phyloP scores from a whole-genome alignment of 2,113 vertebrate genomes.

The Tonatia bakeri region DNA sequence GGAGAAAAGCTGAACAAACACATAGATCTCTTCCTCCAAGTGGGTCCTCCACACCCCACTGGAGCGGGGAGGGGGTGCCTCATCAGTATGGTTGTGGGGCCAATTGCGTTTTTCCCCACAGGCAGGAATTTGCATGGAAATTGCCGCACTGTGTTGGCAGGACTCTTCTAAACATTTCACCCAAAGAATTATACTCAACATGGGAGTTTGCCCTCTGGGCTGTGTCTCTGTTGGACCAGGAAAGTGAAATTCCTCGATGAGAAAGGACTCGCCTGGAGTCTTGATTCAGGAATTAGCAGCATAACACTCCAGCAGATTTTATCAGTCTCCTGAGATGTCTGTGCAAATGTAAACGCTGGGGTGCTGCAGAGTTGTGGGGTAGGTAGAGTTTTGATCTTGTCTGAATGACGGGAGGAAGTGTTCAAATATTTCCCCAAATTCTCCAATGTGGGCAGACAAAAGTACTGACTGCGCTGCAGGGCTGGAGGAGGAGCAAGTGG shows the following conservation, averaged over 20 bases:
- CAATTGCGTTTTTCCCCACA: constrained; percentile 41
- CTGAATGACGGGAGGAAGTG: background rate
- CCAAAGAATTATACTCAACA: constrained; percentile 48
- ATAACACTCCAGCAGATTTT: constrained; percentile 15
- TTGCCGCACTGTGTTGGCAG: constrained; percentile 51
- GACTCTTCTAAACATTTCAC: constrained; percentile 61
- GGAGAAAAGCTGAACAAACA: constrained; percentile 39
- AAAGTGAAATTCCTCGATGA: constrained; percentile 56
- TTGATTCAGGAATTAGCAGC: constrained; percentile 8
- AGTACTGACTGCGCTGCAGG: background rate
- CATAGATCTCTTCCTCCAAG: constrained; percentile 16
- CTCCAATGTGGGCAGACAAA: background rate
- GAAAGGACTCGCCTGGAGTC: constrained; percentile 36
- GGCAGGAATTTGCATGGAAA: constrained; percentile 70
- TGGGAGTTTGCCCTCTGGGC: constrained; percentile 60
- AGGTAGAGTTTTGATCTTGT: background rate
- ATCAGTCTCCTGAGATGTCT: constrained; percentile 15
- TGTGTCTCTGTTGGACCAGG: constrained; percentile 54
- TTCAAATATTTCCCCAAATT: background rate
- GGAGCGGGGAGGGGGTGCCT: background rate
- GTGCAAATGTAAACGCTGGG: background rate
- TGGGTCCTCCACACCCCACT: constrained; percentile 23
- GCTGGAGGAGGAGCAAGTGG: background rate
- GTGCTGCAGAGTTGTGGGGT: background rate
- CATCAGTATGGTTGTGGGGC: background rate